phyloP scores from a whole-genome alignment of 1,140 invertebrate genomes.

The Campoletis sonorensis region DNA sequence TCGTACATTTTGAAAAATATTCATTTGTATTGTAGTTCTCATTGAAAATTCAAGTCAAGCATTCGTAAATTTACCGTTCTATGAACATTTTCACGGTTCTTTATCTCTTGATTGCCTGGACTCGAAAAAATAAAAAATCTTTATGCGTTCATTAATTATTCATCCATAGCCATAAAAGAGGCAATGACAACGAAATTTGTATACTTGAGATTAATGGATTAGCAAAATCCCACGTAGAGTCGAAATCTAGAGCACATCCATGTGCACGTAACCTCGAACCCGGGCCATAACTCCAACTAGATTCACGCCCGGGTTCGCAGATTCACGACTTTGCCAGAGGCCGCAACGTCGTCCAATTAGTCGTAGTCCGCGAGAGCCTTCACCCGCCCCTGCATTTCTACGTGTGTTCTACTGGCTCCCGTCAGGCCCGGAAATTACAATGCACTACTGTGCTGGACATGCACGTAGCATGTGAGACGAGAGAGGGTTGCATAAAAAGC shows the following conservation, averaged over 20 bases:
- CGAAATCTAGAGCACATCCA: slow-evolving; percentile 10
- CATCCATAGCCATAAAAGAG: neutral
- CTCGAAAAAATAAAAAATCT: too few species aligned
- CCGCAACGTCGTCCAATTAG: slow-evolving; percentile 53
- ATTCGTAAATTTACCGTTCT: neutral
- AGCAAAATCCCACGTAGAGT: slow-evolving; percentile 18
- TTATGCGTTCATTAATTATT: neutral
- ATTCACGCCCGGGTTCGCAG: slow-evolving; percentile 28
- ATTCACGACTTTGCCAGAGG: slow-evolving; percentile 20
- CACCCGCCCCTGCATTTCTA: slow-evolving; percentile 1
- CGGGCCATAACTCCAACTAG: slow-evolving; percentile 30
- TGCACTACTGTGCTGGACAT: slow-evolving; percentile 46
- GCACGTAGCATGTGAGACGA: neutral
- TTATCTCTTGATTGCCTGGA: too few species aligned
- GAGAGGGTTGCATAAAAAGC: slow-evolving; percentile 34
- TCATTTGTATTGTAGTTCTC: neutral
- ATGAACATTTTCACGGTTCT: neutral
- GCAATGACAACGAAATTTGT: neutral
- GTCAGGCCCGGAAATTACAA: slow-evolving; percentile 55
- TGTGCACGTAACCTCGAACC: slow-evolving; percentile 16
- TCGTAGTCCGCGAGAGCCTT: slow-evolving; percentile 38
- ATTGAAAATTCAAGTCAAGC: neutral
- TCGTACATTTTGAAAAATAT: too few species aligned
- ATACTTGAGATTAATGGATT: slow-evolving; percentile 18
- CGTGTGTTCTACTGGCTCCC: slow-evolving; percentile 5